Evolutionary conservation across 2,797 vertebrate species (phyloP), one percentile per base, ranked within the genome.

Genomic region (Pseudomugil tenellus): DNA sequence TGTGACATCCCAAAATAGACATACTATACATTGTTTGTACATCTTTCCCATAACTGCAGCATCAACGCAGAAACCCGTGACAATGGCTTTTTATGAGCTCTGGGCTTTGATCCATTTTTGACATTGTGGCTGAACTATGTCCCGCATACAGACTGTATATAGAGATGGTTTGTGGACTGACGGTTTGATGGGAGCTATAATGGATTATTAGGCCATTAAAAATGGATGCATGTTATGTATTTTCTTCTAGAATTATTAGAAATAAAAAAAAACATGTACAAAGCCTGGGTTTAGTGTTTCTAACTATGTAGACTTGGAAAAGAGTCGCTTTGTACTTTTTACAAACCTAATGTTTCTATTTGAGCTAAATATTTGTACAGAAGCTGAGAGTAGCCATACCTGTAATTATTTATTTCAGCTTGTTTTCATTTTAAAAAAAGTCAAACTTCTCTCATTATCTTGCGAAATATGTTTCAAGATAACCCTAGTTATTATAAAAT

Each of bases 51-150:
- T 79, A 35, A 49, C 17, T 58, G 19, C 46, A 76, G 56, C 34
- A 70, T 70, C 56, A 76, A 53, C 9, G 0, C 19, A 12, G 10
- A 49, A 29, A 25, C 13, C 49, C 2, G 49, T 32, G 73, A 62
- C 75, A 79, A 76, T 67, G 77, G 68, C 41, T 71, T 79, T 69
- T 60, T 9, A 74, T 54, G 1, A 67, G 52, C 39, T 52, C 49
- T 6, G 49, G 49, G 49, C 49, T 52, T 52, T 26, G 49, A 26
- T 25, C 49, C 49, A 52, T 8, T 17, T 17, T 19, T 19, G 49
- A 17, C 49, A 26, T 49, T 49, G 12, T 49, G 41, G 17, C 9
- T 43, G 17, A 43, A 43, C 41, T 19, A 41, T 41, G 41, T 43
- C 41, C 19, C 35, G 35, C 8, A 43, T 43, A 43, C 17, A 43